These are phyloP conservation scores for Acipenser oxyrinchus DNA, from an alignment of 2,797 vertebrate genomes.

Conservation along the genomic window DNA sequence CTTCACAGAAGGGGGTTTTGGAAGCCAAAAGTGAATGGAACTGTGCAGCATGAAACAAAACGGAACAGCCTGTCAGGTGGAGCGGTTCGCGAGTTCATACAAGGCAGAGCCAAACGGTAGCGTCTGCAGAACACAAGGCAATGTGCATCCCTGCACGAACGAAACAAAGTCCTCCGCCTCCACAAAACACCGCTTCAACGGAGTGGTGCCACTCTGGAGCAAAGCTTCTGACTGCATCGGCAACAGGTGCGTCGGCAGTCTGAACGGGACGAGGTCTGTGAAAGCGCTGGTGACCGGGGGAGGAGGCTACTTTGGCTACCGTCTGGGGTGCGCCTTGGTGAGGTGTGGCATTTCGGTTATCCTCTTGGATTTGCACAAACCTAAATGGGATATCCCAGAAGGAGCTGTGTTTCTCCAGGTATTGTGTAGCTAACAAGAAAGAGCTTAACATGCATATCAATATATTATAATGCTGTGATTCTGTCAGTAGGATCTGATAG, in stretches of 20 bases:
- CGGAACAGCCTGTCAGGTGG: slow-evolving; percentile 37
- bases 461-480: slow-evolving; percentile 6
- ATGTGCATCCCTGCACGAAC: slow-evolving; percentile 27
- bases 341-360: slow-evolving; percentile 63
- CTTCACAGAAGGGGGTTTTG: too few species aligned
- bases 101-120: slow-evolving; percentile 14
- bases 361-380: slow-evolving; percentile 70
- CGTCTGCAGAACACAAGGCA: slow-evolving; percentile 35
- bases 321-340: slow-evolving; percentile 69
- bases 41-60: slow-evolving; percentile 46
- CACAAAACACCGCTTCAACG: slow-evolving; percentile 36
- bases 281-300: slow-evolving; percentile 83
- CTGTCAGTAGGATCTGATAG: slow-evolving; percentile 30
- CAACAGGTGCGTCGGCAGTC: slow-evolving; percentile 21
- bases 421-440: neutral
- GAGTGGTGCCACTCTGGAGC: slow-evolving; percentile 32
- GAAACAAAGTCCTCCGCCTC: neutral
- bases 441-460: neutral
- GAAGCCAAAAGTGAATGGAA: slow-evolving; percentile 38
- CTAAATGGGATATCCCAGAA: slow-evolving; percentile 58
- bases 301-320: slow-evolving; percentile 81
- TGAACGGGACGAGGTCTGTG: slow-evolving; percentile 14
- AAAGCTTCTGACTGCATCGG: slow-evolving; percentile 32
- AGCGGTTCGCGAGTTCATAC: slow-evolving; percentile 36
- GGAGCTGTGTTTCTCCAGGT: slow-evolving; percentile 76